These are phyloP conservation scores for Oplegnathus fasciatus DNA, from an alignment of 2,113 vertebrate genomes.

Conservation along the genomic window DNA sequence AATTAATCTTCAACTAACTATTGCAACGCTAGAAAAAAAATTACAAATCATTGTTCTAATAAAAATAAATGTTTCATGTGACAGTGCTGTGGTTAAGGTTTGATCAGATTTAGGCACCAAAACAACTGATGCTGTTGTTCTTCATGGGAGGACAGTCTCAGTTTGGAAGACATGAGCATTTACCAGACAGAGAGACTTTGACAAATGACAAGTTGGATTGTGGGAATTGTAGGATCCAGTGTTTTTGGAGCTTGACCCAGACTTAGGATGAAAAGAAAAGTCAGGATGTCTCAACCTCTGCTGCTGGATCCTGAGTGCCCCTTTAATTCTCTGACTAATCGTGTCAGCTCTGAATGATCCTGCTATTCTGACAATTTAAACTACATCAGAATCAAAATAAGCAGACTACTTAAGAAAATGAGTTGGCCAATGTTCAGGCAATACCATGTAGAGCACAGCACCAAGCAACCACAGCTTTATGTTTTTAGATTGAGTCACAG, in stretches of 20 bases:
- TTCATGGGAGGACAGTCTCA: not conserved
- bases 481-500: not conserved
- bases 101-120: too few species aligned
- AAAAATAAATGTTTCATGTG: too few species aligned
- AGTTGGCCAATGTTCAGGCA: not conserved
- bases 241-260: not conserved
- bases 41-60: too few species aligned
- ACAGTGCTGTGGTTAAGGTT: too few species aligned
- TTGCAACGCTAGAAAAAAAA: too few species aligned
- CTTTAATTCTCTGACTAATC: not conserved
- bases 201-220: not conserved
- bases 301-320: not conserved
- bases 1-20: too few species aligned
- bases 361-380: not conserved
- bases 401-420: not conserved
- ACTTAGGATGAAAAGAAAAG: not conserved
- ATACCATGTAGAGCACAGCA: not conserved
- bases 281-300: not conserved
- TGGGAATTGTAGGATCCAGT: not conserved
- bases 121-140: not conserved
- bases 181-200: not conserved
- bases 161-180: not conserved
- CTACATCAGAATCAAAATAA: not conserved
- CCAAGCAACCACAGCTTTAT: not conserved
- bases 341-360: not conserved